Conservation (phyloP, 2,797 vertebrate species). For the Urosaurus nigricauda region DNA sequence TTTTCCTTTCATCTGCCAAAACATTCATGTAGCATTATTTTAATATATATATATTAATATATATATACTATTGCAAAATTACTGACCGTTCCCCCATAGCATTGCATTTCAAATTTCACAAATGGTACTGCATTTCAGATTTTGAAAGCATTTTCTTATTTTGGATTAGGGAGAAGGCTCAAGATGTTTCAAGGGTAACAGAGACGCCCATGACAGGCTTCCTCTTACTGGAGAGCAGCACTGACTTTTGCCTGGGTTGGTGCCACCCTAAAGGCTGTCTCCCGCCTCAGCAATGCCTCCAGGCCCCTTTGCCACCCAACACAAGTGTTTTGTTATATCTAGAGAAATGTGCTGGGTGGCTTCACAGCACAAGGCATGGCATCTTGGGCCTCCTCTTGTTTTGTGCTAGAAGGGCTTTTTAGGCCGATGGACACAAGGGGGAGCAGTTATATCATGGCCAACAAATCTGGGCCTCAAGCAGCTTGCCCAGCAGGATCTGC, state of each 20-base stretch:
- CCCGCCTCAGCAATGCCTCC: too few relatives aligned
- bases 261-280: too few relatives aligned
- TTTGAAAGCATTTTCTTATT: not conserved
- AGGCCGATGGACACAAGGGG: not conserved
- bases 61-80: not conserved
- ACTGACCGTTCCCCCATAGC: not conserved
- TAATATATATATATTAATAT: not conserved
- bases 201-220: too few relatives aligned
- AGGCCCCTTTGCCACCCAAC: too few relatives aligned
- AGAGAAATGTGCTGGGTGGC: too few relatives aligned
- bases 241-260: too few relatives aligned
- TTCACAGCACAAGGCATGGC: too few relatives aligned
- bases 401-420: not conserved
- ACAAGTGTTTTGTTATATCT: too few relatives aligned
- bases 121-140: not conserved
- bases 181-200: too few relatives aligned
- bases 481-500: not conserved
- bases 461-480: not conserved
- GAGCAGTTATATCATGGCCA: slow-evolving; percentile 9
- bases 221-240: too few relatives aligned
- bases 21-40: not conserved
- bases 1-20: not conserved
- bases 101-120: not conserved
- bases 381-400: not conserved
- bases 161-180: not conserved